Conservation (phyloP, 1,140 invertebrate genomes). For the Rhagoletis zephyria region DNA sequence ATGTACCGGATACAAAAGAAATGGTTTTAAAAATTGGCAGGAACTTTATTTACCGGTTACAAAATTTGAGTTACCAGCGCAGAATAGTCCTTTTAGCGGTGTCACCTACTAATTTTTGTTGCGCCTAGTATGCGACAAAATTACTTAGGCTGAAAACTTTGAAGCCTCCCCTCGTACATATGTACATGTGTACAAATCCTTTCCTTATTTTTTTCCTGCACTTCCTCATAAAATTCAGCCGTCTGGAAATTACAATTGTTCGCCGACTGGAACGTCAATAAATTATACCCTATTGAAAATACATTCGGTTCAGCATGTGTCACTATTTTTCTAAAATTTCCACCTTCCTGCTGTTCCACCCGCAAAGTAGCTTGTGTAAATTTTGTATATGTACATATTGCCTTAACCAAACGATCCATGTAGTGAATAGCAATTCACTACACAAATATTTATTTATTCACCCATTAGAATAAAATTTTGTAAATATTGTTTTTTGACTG, state of each 20-base stretch:
- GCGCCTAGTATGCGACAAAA: too few species aligned
- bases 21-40: too few species aligned
- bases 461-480: slow-evolving; percentile 42
- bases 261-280: background rate
- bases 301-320: background rate
- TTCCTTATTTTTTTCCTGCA: background rate
- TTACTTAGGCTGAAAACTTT: too few species aligned
- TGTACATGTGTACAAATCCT: background rate
- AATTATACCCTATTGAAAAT: background rate
- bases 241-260: slow-evolving; percentile 4
- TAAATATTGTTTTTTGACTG: slow-evolving; percentile 1
- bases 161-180: too few species aligned
- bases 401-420: slow-evolving; percentile 27
- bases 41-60: too few species aligned
- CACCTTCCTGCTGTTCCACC: background rate
- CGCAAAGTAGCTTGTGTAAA: background rate
- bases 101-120: too few species aligned
- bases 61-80: too few species aligned
- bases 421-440: slow-evolving; percentile 10
- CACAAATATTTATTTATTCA: slow-evolving; percentile 35
- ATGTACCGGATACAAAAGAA: too few species aligned
- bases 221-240: background rate
- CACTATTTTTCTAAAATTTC: slow-evolving; percentile 6
- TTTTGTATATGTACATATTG: background rate
- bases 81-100: too few species aligned